Conservation (phyloP, 2,888 invertebrate genomes). For the Protonemura montana region DNA sequence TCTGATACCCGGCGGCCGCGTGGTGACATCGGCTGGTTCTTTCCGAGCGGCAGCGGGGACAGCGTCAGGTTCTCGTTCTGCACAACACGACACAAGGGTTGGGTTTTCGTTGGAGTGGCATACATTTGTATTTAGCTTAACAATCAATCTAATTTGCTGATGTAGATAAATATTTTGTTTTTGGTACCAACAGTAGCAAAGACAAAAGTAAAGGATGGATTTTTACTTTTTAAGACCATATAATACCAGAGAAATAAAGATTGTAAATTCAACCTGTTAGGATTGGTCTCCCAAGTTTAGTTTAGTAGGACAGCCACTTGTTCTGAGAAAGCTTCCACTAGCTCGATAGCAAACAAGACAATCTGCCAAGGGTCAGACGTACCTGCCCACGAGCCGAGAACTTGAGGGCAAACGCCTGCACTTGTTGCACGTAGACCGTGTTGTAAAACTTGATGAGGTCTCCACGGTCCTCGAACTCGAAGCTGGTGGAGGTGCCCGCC, state of each 20-base stretch:
- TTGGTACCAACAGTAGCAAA: no score
- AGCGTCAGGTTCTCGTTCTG: constrained; percentile 62
- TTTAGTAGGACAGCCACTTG: no score
- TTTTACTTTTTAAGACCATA: no score
- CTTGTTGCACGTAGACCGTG: constrained; percentile 81
- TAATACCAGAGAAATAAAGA: no score
- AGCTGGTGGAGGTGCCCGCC: constrained; percentile 63
- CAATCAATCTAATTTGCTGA: no score
- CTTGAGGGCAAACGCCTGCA: constrained; percentile 79
- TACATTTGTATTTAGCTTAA: no score
- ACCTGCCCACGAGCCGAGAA: constrained; percentile 62
- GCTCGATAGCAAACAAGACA: neutral
- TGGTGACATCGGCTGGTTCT: constrained; percentile 63
- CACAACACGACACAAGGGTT: neutral
- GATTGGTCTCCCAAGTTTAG: no score
- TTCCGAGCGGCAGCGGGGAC: constrained; percentile 77
- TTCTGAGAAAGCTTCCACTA: no score
- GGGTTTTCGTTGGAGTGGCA: no score
- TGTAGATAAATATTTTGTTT: no score
- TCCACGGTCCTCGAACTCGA: constrained; percentile 70
- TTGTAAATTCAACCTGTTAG: no score
- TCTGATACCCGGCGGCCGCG: constrained; percentile 64
- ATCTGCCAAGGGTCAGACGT: constrained; percentile 46
- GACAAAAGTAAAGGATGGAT: no score
- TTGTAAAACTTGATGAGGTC: constrained; percentile 97